Conservation (phyloP, 2,797 vertebrate species). For the Aplochiton taeniatus region DNA sequence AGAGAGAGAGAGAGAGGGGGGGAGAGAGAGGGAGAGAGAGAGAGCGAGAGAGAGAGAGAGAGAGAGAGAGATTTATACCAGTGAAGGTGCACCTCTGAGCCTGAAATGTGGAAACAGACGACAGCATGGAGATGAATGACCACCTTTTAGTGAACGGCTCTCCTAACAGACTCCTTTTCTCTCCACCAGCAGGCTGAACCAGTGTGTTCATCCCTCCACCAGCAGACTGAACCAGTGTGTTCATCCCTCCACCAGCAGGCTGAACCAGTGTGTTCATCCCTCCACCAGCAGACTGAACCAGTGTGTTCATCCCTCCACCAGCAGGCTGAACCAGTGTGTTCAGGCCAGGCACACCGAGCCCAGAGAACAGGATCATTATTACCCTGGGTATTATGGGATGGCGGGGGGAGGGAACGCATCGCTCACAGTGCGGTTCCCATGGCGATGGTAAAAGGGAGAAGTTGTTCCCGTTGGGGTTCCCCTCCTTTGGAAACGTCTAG, state of each 20-base stretch:
- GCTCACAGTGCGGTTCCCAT: too few species aligned
- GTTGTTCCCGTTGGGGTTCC: too few species aligned
- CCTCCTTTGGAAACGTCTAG: too few species aligned
- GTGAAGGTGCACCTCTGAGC: constrained; percentile 60
- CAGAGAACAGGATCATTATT: too few species aligned
- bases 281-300: constrained; percentile 15
- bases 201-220: constrained; percentile 25
- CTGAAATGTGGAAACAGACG: constrained; percentile 49
- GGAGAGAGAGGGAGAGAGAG: not conserved
- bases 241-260: constrained; percentile 9
- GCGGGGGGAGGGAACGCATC: too few species aligned
- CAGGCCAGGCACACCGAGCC: constrained; percentile 38
- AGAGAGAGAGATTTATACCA: constrained; percentile 53
- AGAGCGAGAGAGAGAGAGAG: not conserved
- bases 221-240: too few species aligned
- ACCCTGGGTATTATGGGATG: too few species aligned
- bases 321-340: constrained; percentile 21
- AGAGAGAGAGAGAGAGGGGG: not conserved
- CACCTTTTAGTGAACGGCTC: constrained; percentile 72
- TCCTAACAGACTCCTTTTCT: constrained; percentile 28
- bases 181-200: constrained; percentile 21
- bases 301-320: constrained; percentile 1
- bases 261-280: too few species aligned
- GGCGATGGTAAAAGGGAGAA: too few species aligned
- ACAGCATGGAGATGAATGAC: constrained; percentile 60